Conservation (phyloP, 2,888 invertebrate genomes). For the Euzophera pinguis region DNA sequence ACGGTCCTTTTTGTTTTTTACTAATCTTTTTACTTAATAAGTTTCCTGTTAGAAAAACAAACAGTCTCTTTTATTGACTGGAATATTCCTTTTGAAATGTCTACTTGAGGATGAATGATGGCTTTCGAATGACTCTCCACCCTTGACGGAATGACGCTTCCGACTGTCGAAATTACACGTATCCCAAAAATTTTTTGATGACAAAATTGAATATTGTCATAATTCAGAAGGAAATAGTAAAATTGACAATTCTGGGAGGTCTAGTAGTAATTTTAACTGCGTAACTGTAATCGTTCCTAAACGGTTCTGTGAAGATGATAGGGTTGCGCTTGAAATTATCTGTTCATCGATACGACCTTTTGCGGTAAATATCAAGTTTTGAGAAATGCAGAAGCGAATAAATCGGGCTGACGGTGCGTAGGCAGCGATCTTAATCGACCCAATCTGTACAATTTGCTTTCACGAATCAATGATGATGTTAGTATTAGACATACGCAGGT, state of each 20-base stretch:
- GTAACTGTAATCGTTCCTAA: neutral
- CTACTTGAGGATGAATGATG: slow-evolving; percentile 74
- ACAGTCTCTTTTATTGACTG: slow-evolving; percentile 72
- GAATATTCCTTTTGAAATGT: slow-evolving; percentile 60
- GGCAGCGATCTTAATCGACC: slow-evolving; percentile 68
- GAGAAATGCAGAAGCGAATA: slow-evolving; percentile 50
- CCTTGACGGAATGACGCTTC: slow-evolving; percentile 54
- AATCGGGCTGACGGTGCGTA: slow-evolving; percentile 64
- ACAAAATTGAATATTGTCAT: slow-evolving; percentile 24
- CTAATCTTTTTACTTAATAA: slow-evolving; percentile 66
- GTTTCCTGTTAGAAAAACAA: slow-evolving; percentile 79
- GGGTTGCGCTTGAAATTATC: slow-evolving; percentile 36
- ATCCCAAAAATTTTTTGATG: slow-evolving; percentile 21
- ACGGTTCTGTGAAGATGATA: neutral
- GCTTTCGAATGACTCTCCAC: slow-evolving; percentile 65
- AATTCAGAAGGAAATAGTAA: slow-evolving; percentile 6
- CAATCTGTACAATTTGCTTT: slow-evolving; percentile 50
- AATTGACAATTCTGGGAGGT: slow-evolving; percentile 18
- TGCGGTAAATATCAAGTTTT: slow-evolving; percentile 63
- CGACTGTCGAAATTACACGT: slow-evolving; percentile 43
- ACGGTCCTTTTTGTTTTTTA: slow-evolving; percentile 57
- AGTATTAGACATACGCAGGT: slow-evolving; percentile 16
- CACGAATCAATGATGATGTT: slow-evolving; percentile 50
- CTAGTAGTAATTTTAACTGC: slow-evolving; percentile 11
- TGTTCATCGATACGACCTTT: slow-evolving; percentile 53